Evolutionary conservation across 2,797 vertebrate species (phyloP), one percentile per base, ranked within the genome.

Genomic region (Crocidura indochinensis): DNA sequence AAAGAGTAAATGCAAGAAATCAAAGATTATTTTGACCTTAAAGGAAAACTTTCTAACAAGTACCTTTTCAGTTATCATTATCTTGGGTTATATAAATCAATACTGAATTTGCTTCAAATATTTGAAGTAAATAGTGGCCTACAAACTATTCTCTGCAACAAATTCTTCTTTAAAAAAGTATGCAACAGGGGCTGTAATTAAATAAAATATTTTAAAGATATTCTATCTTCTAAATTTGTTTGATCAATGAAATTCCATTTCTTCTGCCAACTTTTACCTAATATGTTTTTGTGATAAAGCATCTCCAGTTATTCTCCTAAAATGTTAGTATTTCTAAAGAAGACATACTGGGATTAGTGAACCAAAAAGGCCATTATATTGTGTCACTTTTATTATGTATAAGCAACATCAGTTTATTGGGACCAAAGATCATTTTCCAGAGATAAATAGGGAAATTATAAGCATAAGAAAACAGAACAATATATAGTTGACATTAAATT

Each of bases 61-160:
- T 74, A 2, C 0, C 22, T 14, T 93, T 96, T 93, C 0, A 0
- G 85, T 91, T 80, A 22, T 90, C 12, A 64, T 74, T 19, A 84
- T 94, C n/a, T 93, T 87, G 92, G 88, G 74, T 31, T 94, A 91
- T 95, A 47, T 85, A 95, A 96, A 75, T 15, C n/a, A 60, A 91
- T 51, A 26, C 9, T 78, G 3, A 49, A 0, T 47, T 79, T 64
- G 19, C 85, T 64, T 85, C 46, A 62, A 68, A 82, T 24, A 81
- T 84, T 83, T 89, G 44, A 24, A 82, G 22, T 71, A 91, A 74
- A 31, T 26, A 87, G 17, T 69, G 24, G 3, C 27, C 71, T 79
- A 8, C 69, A 78, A 65, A 26, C 5, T 68, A 91, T 78, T 88
- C 26, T 56, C 53, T 80, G 26, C 1, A 80, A 47, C 3, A 31